Base-by-base conservation (phyloP, 2,888 invertebrate genomes). In the Perizoma affinitatum region DNA sequence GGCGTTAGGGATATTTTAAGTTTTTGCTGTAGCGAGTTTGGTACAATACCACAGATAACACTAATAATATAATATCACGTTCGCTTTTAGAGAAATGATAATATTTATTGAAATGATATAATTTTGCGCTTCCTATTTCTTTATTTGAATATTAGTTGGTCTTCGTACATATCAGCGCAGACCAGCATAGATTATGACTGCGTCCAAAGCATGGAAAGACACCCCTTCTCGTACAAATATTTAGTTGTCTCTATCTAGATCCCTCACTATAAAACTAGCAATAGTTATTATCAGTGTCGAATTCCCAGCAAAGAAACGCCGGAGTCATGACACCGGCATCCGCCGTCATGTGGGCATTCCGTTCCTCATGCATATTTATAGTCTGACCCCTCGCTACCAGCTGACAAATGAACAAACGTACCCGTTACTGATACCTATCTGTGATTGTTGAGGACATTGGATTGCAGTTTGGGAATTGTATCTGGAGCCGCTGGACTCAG, bases 341-440 rank as follows among this genome's bases (percentile, higher is more conserved):
- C 65, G 60, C 66, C 75, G 77, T 70, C 82, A 82, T 82, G 76
- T 82, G 81, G 79, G 59, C 70, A 74, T 71, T 73, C 74, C 79
- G 81, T 80, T 73, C 71, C 78, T 80, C 82, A 83, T 83, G 76
- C 76, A 83, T 83, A 82, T 83, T 74, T 72, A 83, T 78, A 66
- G 46, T 63, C 72, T 72, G 73, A 73, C 76, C 79, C 73, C 68
- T 70, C 65, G 68, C 65, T 68, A 68, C 69, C 67, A 69, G 62
- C 68, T 68, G 65, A 72, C 74, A 75, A 73, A 77, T 71, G 74
- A 73, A 78, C 77, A 69, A 73, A 73, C 77, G 70, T 54, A 47
- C 61, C 68, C 66, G 69, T 70, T 67, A 66, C 61, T 64, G 73
- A 75, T 73, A 70, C 61, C n/a, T 46, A 65, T 62, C 61, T 61